Evolutionary conservation across 2,888 invertebrate species (phyloP).

Genomic region (Oeneis ivallda): DNA sequence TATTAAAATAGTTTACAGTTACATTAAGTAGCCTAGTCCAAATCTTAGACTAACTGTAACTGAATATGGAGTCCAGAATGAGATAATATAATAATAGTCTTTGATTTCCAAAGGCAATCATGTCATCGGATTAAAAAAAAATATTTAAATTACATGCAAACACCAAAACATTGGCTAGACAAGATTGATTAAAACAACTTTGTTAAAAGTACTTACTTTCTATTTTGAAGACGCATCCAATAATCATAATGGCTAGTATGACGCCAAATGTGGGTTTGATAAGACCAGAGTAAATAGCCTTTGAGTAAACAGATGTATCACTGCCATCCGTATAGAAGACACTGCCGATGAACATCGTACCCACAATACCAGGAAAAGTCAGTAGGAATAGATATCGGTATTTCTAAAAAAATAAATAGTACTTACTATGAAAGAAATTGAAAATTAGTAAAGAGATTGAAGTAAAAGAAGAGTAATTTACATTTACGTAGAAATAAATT

Average conservation of each 20-base stretch:
- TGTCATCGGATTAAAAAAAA: too few species aligned
- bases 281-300: slow-evolving; percentile 44
- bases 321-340: slow-evolving; percentile 49
- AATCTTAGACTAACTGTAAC: too few species aligned
- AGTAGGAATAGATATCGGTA: slow-evolving; percentile 47
- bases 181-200: background rate
- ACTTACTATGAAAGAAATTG: background rate
- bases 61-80: too few species aligned
- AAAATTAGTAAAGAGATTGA: background rate
- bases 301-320: slow-evolving; percentile 33
- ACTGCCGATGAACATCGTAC: slow-evolving; percentile 39
- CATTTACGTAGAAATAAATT: too few species aligned
- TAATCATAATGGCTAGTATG: slow-evolving; percentile 34
- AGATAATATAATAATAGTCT: too few species aligned
- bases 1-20: too few species aligned
- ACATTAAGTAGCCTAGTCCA: too few species aligned
- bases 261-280: slow-evolving; percentile 48
- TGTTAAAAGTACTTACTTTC: slow-evolving; percentile 49
- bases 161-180: background rate
- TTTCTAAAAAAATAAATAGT: slow-evolving; percentile 45
- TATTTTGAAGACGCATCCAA: slow-evolving; percentile 47
- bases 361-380: slow-evolving; percentile 40
- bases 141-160: too few species aligned
- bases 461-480: too few species aligned
- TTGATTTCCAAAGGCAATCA: too few species aligned